These are phyloP conservation scores for Hoplias malabaricus DNA, from an alignment of 2,113 vertebrate genomes.

Conservation along the genomic window DNA sequence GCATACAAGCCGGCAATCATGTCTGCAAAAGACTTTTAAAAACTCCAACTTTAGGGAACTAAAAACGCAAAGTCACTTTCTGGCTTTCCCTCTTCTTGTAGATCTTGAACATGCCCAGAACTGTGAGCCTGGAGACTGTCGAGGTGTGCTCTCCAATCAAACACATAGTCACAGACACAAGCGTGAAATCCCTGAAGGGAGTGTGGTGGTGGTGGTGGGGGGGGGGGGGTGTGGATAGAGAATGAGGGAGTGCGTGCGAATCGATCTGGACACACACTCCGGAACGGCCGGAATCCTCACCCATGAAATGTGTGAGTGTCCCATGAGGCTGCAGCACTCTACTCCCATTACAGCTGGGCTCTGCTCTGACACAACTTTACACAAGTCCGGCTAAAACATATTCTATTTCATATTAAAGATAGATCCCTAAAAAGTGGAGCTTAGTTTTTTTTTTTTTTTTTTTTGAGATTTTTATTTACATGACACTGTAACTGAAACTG, in stretches of 20 bases:
- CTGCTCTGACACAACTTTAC: background rate
- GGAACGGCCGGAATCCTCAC: slow-evolving; percentile 61
- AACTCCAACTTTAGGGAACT: background rate
- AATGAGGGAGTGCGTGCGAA: slow-evolving; percentile 43
- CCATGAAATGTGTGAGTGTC: slow-evolving; percentile 66
- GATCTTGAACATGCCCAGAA: slow-evolving; percentile 33
- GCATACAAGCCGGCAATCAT: background rate
- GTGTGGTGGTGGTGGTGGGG: background rate
- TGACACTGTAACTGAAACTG: background rate
- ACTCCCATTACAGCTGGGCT: slow-evolving; percentile 1
- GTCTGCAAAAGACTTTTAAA: background rate
- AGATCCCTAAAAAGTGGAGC: background rate
- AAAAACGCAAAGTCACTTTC: background rate
- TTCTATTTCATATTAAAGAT: background rate
- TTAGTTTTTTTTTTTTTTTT: no score
- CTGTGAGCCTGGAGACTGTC: slow-evolving; percentile 62
- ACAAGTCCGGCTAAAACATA: background rate
- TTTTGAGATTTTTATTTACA: no score
- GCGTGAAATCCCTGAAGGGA: slow-evolving; percentile 57
- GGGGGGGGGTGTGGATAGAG: background rate
- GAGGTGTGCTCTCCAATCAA: slow-evolving; percentile 68
- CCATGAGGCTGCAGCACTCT: slow-evolving; percentile 35
- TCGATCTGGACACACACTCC: slow-evolving; percentile 55
- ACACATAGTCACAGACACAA: slow-evolving; percentile 67
- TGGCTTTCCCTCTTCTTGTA: slow-evolving; percentile 46